Percentiles rank a stretch among this genome's conserved stretches.
Evolutionary conservation across 2,113 vertebrate species (phyloP).

Genomic region (Chiloscyllium plagiosum): DNA sequence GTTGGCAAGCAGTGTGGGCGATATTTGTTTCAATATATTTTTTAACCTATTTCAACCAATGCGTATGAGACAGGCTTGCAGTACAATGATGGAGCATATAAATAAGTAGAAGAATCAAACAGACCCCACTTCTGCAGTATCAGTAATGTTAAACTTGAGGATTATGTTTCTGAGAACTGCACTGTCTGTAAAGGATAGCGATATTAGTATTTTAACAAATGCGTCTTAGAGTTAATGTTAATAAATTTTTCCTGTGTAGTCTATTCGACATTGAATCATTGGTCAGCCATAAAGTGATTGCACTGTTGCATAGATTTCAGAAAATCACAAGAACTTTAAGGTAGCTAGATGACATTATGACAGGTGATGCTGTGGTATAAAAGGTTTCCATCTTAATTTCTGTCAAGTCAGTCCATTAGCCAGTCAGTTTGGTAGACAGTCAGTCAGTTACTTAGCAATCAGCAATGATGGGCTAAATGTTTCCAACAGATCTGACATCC

Average conservation of each 20-base stretch:
- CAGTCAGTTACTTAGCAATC: no score
- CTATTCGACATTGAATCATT: background rate
- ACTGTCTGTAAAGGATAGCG: background rate
- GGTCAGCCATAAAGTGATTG: background rate
- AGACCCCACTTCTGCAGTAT: background rate
- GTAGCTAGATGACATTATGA: no score
- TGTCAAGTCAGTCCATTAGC: no score
- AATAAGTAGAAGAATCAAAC: background rate
- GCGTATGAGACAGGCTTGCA: background rate
- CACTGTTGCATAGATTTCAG: no score
- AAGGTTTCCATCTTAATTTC: no score
- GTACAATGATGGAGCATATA: background rate
- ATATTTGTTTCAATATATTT: background rate
- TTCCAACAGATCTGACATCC: no score
- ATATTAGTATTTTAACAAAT: background rate
- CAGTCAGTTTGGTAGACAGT: no score
- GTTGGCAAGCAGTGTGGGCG: background rate
- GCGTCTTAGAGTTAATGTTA: background rate
- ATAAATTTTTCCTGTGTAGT: background rate
- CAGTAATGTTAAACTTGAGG: background rate
- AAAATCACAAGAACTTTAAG: no score
- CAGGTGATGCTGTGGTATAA: no score
- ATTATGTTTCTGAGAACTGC: background rate
- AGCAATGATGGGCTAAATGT: no score
- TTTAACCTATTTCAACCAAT: background rate